phyloP scores from a whole-genome alignment of 2,113 vertebrate genomes.

The Cyrtonyx montezumae region DNA sequence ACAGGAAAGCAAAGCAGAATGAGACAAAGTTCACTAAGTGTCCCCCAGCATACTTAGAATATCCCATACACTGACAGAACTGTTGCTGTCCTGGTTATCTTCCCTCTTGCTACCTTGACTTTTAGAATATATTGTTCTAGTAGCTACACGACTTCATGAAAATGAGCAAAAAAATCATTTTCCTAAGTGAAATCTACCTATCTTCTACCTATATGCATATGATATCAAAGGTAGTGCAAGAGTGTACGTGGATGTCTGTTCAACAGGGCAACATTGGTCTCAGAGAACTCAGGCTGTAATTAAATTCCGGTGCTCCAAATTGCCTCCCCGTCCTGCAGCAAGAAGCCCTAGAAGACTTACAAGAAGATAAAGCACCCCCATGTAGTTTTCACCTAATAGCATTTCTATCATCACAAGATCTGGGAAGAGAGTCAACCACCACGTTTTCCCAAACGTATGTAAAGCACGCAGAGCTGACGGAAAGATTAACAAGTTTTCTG shows the following conservation, averaged over 20 bases:
- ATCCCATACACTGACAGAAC: background rate
- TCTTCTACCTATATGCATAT: background rate
- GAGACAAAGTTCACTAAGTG: background rate
- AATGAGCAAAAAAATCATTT: background rate
- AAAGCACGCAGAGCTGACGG: conserved; percentile 49
- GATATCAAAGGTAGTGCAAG: background rate
- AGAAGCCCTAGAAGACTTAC: background rate
- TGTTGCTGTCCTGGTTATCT: background rate
- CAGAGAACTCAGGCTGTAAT: background rate
- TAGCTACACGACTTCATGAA: background rate
- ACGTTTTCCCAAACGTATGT: conserved; percentile 55
- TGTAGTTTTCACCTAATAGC: background rate
- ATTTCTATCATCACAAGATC: conserved; percentile 21
- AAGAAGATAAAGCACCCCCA: conserved; percentile 4
- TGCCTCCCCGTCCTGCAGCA: background rate
- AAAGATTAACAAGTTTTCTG: conserved; percentile 57
- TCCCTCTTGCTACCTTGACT: conserved; percentile 14
- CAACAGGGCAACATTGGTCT: background rate
- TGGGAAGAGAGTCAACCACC: conserved; percentile 59
- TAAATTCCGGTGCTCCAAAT: background rate
- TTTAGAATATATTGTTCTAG: background rate
- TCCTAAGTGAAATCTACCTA: background rate
- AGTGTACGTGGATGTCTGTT: background rate
- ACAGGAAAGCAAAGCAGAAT: background rate
- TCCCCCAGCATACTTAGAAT: background rate